Evolutionary conservation across 1,140 invertebrate species (phyloP).

Genomic region (Cyclargus thomasi): DNA sequence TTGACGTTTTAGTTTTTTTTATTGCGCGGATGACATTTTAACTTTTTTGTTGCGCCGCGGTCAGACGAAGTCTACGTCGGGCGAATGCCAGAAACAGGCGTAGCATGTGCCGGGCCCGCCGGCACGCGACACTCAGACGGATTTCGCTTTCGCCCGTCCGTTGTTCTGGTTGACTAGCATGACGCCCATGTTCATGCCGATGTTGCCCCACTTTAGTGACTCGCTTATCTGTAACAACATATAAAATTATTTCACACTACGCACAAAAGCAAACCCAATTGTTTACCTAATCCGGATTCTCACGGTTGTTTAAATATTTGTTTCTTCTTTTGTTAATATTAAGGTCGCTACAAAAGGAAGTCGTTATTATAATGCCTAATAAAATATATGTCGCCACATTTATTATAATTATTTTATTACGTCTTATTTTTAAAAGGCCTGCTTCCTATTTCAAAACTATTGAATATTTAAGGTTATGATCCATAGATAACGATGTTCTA

Average conservation of each 20-base stretch:
- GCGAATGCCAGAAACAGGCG: constrained; percentile 52
- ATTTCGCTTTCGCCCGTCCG: constrained; percentile 65
- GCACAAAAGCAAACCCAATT: background rate
- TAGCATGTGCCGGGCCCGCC: constrained; percentile 54
- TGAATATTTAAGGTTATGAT: background rate
- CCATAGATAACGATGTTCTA: background rate
- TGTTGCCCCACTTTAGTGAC: constrained; percentile 80
- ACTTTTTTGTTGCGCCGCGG: background rate
- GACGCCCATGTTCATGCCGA: constrained; percentile 80
- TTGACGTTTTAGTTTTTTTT: no score
- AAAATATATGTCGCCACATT: background rate
- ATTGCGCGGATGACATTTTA: background rate
- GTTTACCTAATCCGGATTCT: background rate
- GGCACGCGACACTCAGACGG: constrained; percentile 62
- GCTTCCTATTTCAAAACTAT: background rate
- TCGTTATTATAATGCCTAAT: background rate
- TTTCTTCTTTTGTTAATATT: background rate
- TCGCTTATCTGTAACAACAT: constrained; percentile 79
- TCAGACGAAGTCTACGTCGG: constrained; percentile 54
- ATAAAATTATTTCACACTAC: constrained; percentile 22
- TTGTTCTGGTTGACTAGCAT: constrained; percentile 76
- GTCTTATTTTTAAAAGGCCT: background rate
- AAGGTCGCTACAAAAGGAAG: background rate
- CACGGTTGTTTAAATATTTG: background rate
- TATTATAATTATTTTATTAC: background rate